phyloP scores from a whole-genome alignment of 2,797 vertebrate genomes.

The Rallus crepitans region DNA sequence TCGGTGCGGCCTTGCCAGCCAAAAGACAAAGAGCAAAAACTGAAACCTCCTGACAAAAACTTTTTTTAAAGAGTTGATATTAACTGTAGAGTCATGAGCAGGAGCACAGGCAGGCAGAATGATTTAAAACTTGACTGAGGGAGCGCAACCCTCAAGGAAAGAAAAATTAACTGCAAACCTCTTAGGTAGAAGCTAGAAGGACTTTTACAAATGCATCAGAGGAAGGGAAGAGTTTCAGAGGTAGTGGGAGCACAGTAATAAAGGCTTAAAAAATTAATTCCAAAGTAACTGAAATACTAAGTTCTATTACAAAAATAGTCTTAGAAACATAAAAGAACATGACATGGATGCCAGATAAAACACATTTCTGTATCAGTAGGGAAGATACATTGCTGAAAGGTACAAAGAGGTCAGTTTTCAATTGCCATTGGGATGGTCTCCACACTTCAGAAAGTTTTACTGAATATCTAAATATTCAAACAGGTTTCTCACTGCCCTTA shows the following conservation, averaged over 20 bases:
- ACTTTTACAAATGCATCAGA: constrained; percentile 3
- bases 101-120: not conserved
- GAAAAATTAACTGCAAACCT: not conserved
- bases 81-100: not conserved
- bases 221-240: constrained; percentile 7
- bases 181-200: not conserved
- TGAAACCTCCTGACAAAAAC: not conserved
- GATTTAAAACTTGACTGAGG: not conserved
- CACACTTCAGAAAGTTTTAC: not conserved
- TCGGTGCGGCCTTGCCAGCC: not conserved
- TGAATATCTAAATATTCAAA: not conserved
- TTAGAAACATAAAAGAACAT: not conserved
- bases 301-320: constrained; percentile 24
- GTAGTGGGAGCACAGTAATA: not conserved
- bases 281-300: constrained; percentile 10
- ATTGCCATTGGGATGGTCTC: not conserved
- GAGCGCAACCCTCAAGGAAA: not conserved
- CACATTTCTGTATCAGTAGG: not conserved
- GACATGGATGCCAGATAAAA: not conserved
- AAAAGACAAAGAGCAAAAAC: not conserved
- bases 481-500: not conserved
- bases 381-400: not conserved
- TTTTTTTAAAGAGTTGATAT: not conserved
- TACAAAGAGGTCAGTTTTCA: not conserved
- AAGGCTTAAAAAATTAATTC: constrained; percentile 47